Base-by-base conservation (phyloP, 1,140 invertebrate species). In the Aphis gossypii region DNA sequence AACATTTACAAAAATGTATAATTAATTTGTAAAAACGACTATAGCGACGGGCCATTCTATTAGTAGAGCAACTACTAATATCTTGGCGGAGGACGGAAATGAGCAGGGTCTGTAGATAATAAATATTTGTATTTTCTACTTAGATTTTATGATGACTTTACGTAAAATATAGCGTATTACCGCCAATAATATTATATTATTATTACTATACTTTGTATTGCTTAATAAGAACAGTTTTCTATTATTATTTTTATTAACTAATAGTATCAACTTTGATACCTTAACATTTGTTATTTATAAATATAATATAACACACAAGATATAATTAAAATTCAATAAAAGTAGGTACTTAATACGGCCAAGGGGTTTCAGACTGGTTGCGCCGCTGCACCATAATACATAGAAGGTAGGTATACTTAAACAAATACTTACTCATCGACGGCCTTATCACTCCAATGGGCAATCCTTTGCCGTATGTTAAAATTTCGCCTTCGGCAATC, bases 401-500 rank as follows among this genome's bases (percentile, higher is more conserved):
- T n/a, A n/a, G 14, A 18, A n/a, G 35, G 35, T 41, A n/a, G n/a
- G 1, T 41, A 41, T 41, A 41, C 38, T 41, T 41, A 41, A 41
- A 41, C 3, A 76, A 18, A 60, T 5, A n/a, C 2, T 20, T 4
- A 96, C 96, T 95, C 90, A 96, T 96, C 6, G 96, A 96, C 1
- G 96, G 96, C 94, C 96, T 94, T 54, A 96, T 94, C 21, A 96
- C 95, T 56, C 95, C 95, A 25, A 96, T 95, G 0, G 97, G 97
- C 84, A 98, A 94, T 7, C 95, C 95, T 87, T 95, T 95, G 0
- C 95, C 95, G 91, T 96, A 95, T 46, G 95, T 95, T 76, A 95
- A 95, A 0, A 97, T 94, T 2, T 96, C 95, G 48, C 96, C 95
- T 94, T 97, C 97, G 0, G 97, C 96, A 1, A 97, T 95, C 0